These are phyloP conservation scores for Mimachlamys varia DNA, from an alignment of 2,888 invertebrate genomes.

Conservation along the genomic window DNA sequence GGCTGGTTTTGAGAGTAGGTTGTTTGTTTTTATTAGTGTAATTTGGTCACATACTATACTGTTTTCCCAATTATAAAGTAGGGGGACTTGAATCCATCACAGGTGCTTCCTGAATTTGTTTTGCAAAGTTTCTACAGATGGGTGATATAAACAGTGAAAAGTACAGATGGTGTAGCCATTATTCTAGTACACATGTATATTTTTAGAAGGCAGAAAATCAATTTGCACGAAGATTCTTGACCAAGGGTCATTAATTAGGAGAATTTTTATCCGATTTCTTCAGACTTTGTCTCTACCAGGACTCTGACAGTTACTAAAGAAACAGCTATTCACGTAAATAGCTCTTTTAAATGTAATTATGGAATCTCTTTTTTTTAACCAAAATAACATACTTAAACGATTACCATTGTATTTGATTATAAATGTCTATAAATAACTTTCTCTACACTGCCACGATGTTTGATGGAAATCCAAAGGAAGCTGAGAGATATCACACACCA, in stretches of 20 bases:
- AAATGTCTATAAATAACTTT: background rate
- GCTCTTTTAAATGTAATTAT: background rate
- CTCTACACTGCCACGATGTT: background rate
- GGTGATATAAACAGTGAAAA: background rate
- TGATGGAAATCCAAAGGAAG: too few species aligned
- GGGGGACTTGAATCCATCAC: background rate
- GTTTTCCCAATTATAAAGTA: background rate
- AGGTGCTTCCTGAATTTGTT: conserved; percentile 13
- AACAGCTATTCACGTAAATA: background rate
- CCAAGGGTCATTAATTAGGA: background rate
- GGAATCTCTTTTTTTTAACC: too few species aligned
- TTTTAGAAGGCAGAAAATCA: background rate
- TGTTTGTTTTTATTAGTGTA: background rate
- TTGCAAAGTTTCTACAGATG: background rate
- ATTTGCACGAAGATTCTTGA: background rate
- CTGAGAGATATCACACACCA: too few species aligned
- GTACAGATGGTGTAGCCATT: conserved; percentile 1
- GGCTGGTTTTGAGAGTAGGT: background rate
- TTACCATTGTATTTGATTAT: background rate
- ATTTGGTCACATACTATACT: background rate
- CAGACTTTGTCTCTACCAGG: background rate
- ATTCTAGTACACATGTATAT: background rate
- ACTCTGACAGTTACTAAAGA: background rate
- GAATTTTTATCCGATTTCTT: background rate
- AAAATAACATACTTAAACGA: background rate